Base-by-base conservation (phyloP, 2,888 invertebrate species). In the Brassicogethes aeneus region DNA sequence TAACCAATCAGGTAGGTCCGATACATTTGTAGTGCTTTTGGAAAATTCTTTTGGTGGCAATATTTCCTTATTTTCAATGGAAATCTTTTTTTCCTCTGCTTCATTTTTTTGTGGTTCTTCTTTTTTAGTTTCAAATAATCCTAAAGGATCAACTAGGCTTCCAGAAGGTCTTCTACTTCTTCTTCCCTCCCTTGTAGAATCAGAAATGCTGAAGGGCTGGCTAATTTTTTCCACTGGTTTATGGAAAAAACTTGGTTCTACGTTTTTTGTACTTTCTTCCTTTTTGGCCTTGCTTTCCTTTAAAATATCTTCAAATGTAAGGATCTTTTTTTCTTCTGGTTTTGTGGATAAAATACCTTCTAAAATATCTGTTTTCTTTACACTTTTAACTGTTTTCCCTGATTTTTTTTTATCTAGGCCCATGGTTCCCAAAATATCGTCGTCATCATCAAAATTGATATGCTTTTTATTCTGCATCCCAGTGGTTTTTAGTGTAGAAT, bases 111-210 rank as follows among this genome's bases (percentile, higher is more conserved):
- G n/a, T 17, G 34, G 15, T 15, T 42, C 32, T 16, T 16, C 12
- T 39, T n/a, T n/a, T n/a, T 41, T 3, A 32, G 32, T 3, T 12
- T 46, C 50, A 39, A 73, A 60, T 3, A 70, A 66, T 15, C 77
- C 77, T 41, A 78, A 62, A 46, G 76, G 74, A 58, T 77, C 77
- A 37, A 74, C 70, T 35, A 76, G 56, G 45, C 70, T 61, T n/a
- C 55, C 49, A 3, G 54, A 55, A 3, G 54, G 54, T 13, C 52
- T 50, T 23, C 63, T 52, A 17, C 58, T 51, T 41, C 65, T 54
- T 41, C 66, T 52, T 16, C 59, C 54, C 48, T 58, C 62, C 47
- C 57, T 48, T n/a, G 59, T 45, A 10, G 45, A 30, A 16, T 44
- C 46, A 15, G 17, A n/a, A 8, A 37, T 12, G 15, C 1, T n/a